These are phyloP conservation scores for Antigone vipio DNA, from an alignment of 2,113 vertebrate species.

Conservation along the genomic window DNA sequence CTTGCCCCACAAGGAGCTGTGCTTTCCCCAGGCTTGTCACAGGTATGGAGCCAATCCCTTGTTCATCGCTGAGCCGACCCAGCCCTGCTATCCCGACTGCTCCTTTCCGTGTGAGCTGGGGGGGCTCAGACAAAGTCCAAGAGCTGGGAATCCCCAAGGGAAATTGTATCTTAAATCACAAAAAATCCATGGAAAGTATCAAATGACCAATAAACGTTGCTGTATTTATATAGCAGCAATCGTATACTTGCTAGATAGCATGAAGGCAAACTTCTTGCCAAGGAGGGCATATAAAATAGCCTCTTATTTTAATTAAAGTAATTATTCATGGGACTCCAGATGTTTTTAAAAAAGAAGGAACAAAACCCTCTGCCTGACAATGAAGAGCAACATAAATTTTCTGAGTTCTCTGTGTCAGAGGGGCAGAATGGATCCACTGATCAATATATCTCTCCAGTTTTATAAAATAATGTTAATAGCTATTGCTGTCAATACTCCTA, in stretches of 20 bases:
- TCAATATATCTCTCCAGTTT: constrained; percentile 15
- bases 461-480: constrained; percentile 2
- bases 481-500: background rate
- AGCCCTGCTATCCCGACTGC: background rate
- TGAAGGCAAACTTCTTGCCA: background rate
- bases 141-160: background rate
- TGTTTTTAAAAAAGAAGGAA: background rate
- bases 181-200: background rate
- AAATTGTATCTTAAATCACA: background rate
- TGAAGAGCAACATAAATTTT: background rate
- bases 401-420: background rate
- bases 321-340: constrained; percentile 13
- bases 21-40: background rate
- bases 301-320: constrained; percentile 26
- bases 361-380: background rate
- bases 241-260: background rate
- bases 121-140: background rate
- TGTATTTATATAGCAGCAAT: background rate
- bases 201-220: background rate
- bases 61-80: background rate
- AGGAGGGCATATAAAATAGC: background rate
- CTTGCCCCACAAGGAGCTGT: background rate
- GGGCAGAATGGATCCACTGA: background rate
- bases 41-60: background rate
- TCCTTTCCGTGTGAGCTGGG: background rate